A percentile compares a stretch with the other conserved stretches of the same genome.
These are phyloP conservation scores for Zygothrica quintamaculata DNA, from an alignment of 2,888 invertebrate species.

Conservation along the genomic window DNA sequence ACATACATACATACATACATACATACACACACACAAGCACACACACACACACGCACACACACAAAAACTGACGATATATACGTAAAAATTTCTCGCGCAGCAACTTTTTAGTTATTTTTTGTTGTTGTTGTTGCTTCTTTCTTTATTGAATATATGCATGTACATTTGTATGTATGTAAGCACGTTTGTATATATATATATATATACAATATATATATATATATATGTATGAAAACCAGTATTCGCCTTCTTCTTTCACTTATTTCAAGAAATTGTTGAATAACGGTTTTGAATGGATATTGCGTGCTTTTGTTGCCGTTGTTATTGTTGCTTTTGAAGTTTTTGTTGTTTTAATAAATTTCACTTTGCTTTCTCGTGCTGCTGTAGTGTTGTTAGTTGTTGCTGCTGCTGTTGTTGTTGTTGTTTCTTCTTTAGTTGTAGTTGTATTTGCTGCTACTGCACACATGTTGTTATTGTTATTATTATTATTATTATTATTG, in stretches of 20 bases:
- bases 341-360: conserved; percentile 68
- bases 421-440: too few relatives aligned
- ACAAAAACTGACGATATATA: conserved; percentile 40
- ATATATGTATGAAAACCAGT: conserved; percentile 63
- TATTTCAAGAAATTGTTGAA: conserved; percentile 74
- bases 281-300: conserved; percentile 70
- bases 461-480: conserved; percentile 51
- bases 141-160: conserved; percentile 35
- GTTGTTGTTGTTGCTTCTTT: conserved; percentile 55
- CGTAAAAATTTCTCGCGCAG: conserved; percentile 68
- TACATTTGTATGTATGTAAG: conserved; percentile 1
- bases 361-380: conserved; percentile 75
- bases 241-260: conserved; percentile 76
- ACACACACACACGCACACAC: conserved; percentile 29
- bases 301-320: conserved; percentile 52
- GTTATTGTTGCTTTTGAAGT: conserved; percentile 55
- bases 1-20: conserved; percentile 23
- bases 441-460: conserved; percentile 43
- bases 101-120: conserved; percentile 74
- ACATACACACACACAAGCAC: conserved; percentile 30
- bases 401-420: conserved; percentile 48
- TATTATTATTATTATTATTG: conserved; percentile 37
- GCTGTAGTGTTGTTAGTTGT: conserved; percentile 42
- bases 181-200: conserved; percentile 13
- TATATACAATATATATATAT: conserved; percentile 9